Evolutionary conservation across 35 echinoderm and acorn worm genomes (phyloP), one percentile per base, ranked within the genome.

Genomic region (Lytechinus variegatus): DNA sequence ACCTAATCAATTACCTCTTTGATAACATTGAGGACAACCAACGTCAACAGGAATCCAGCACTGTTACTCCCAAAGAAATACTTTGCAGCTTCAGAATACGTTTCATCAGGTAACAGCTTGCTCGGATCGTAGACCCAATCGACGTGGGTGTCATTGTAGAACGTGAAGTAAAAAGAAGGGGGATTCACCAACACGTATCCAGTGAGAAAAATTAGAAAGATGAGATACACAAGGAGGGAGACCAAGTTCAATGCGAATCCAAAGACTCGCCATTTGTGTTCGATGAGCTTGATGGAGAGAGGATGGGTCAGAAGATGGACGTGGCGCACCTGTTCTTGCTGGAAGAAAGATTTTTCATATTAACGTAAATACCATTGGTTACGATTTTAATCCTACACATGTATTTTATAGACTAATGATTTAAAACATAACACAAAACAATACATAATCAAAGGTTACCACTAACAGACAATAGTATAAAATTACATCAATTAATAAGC

Each of bases 281-380:
- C 88, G 29, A 90, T 90, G 88, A 90, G 88, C 21, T 90, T 90
- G 88, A 90, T 29, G 88, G 29, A 52, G 9, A 90, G 88, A 54
- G 88, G 88, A 21, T 90, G 88, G 88, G 88, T 52, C 27, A 90
- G 88, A 12, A 90, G 66, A 79, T 79, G 12, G 66, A 24, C 66
- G 66, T 79, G 66, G 3, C 19, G 16, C 66, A 24, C 66, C 66
- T 79, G 66, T 24, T n/a, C 66, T 79, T 79, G 66, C 66, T 79
- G 66, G 6, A 79, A 24, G 66, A 9, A 79, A 24, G 16, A 16
- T 79, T 79, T 24, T 12, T 79, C 1, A 58, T 9, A 13, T 10
- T 13, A 5, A n/a, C n/a, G n/a, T n/a, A n/a, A n/a, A n/a, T n/a
- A n/a, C n/a, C n/a, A n/a, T n/a, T n/a, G n/a, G n/a, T n/a, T n/a